phyloP scores from a whole-genome alignment of 2,888 invertebrate species.

The Catocala nupta region DNA sequence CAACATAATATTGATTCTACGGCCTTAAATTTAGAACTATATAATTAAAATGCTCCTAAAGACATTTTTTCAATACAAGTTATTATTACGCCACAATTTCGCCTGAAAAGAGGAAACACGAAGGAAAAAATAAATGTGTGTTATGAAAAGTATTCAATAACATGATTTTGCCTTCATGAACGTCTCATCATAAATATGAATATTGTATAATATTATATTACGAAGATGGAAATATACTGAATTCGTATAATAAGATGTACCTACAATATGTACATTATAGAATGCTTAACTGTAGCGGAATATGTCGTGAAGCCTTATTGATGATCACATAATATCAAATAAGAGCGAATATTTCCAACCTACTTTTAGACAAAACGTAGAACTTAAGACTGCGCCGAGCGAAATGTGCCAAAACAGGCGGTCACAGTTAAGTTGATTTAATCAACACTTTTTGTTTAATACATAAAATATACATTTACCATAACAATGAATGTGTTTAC shows the following conservation, averaged over 20 bases:
- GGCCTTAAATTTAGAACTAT: not conserved
- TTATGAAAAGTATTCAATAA: conserved; percentile 16
- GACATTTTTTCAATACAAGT: not conserved
- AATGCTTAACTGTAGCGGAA: not conserved
- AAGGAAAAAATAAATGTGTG: not conserved
- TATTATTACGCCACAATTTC: not conserved
- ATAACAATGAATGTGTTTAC: no score
- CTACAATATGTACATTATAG: not conserved
- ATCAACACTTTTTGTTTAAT: no score
- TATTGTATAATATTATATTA: conserved; percentile 2
- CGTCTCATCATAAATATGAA: not conserved
- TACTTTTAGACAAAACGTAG: no score
- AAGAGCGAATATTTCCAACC: no score
- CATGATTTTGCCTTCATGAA: conserved; percentile 10
- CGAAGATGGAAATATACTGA: conserved; percentile 6
- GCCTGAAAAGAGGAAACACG: not conserved
- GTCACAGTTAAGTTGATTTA: no score
- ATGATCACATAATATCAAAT: no score
- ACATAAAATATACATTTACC: no score
- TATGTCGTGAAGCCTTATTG: no score
- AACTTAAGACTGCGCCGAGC: no score
- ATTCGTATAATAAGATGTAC: not conserved
- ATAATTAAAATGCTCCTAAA: not conserved
- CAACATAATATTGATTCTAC: no score
- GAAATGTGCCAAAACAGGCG: no score